Conservation (phyloP, 2,888 invertebrate genomes). For the Tipula confusa region DNA sequence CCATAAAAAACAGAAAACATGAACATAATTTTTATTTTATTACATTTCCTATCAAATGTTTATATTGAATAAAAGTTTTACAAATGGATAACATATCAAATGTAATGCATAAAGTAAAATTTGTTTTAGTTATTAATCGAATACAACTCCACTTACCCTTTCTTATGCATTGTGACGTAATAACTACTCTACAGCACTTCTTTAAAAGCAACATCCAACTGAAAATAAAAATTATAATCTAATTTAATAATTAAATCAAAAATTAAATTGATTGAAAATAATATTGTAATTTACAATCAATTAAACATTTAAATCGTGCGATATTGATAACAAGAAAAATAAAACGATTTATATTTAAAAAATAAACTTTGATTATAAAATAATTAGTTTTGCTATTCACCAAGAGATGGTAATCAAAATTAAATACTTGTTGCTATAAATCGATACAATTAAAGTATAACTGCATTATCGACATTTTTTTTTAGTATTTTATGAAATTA, state of each 20-base stretch:
- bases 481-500: not conserved
- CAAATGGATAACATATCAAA: not conserved
- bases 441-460: not conserved
- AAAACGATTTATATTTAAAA: not conserved
- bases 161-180: not conserved
- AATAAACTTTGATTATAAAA: not conserved
- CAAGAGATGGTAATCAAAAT: not conserved
- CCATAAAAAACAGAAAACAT: not conserved
- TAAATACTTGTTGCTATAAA: too few relatives aligned
- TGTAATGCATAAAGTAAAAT: too few relatives aligned
- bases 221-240: not conserved
- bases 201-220: not conserved
- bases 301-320: not conserved
- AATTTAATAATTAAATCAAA: not conserved
- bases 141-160: not conserved
- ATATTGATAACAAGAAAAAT: not conserved
- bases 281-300: not conserved
- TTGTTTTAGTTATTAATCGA: not conserved
- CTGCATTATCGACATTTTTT: not conserved
- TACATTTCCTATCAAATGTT: not conserved
- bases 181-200: too few relatives aligned
- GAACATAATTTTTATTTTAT: not conserved
- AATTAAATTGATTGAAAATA: not conserved
- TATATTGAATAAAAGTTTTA: not conserved
- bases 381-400: not conserved